These are phyloP conservation scores for Limulus polyphemus DNA, from an alignment of 2,888 invertebrate species.

Conservation along the genomic window DNA sequence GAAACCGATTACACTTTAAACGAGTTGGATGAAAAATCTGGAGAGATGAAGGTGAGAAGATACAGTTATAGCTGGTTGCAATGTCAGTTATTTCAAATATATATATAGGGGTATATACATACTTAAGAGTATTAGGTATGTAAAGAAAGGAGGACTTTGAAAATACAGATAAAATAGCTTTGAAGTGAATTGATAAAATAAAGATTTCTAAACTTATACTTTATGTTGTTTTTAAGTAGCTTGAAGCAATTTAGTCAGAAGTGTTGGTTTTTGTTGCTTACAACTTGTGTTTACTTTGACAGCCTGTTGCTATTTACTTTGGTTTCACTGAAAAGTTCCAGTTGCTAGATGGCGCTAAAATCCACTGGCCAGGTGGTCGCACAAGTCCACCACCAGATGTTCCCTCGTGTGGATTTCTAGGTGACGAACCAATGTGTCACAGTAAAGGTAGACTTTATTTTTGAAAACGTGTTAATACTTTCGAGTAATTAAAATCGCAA, in stretches of 20 bases:
- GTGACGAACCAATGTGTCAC: slow-evolving; percentile 56
- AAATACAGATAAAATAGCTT: too few relatives aligned
- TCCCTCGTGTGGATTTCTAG: slow-evolving; percentile 66
- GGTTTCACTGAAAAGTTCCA: slow-evolving; percentile 19
- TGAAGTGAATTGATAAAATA: too few relatives aligned
- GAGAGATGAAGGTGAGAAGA: slow-evolving; percentile 3
- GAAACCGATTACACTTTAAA: slow-evolving; percentile 1
- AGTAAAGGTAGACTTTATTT: too few relatives aligned
- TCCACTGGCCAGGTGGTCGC: slow-evolving; percentile 21
- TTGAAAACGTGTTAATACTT: too few relatives aligned
- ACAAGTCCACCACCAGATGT: slow-evolving; percentile 50
- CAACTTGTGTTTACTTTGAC: not conserved
- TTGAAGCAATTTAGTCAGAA: not conserved
- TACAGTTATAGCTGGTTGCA: too few relatives aligned
- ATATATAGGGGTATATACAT: too few relatives aligned
- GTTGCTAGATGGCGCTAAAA: slow-evolving; percentile 8
- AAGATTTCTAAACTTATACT: too few relatives aligned
- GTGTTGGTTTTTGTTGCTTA: not conserved
- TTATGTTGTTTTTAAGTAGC: not conserved
- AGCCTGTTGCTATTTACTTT: slow-evolving; percentile 21
- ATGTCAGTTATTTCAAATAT: not conserved
- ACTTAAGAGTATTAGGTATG: too few relatives aligned
- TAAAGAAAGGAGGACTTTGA: too few relatives aligned
- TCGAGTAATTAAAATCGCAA: too few relatives aligned
- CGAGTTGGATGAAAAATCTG: not conserved